Evolutionary conservation across 1,140 invertebrate species (phyloP), one percentile per base, ranked within the genome.

Genomic region (Hesperophylax magnus): DNA sequence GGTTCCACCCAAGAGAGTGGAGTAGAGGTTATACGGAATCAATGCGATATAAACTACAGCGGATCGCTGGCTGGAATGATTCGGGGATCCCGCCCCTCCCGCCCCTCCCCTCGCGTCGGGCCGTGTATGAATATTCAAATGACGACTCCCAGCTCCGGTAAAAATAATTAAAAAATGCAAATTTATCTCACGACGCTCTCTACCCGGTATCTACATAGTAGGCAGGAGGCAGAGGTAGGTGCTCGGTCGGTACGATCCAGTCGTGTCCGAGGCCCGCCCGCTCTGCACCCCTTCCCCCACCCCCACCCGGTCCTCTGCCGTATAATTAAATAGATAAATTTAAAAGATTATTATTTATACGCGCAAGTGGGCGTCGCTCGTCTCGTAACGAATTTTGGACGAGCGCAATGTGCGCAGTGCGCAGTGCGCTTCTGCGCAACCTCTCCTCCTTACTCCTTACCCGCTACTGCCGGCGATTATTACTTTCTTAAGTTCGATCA

Each of bases 151-250:
- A 79, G 82, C 79, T 74, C 79, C 78, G 78, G 82, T 84, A 81
- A 84, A 84, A 84, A 84, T 84, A 84, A 84, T 84, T 84, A 84
- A 84, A 84, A 84, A 84, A 84, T 84, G 82, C 82, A 84, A 84
- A 84, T 84, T 81, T 74, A 81, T 79, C 80, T 77, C 82, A 81
- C 82, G 80, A 79, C 77, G 77, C 78, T 53, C 72, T 77, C 61
- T 53, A 34, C 34, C 74, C 78, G 17, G 39, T 47, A 47, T 11
- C 39, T 47, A n/a, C n/a, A n/a, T n/a, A 47, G 39, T 11, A 47
- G 39, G 39, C 39, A 47, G 39, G 39, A 47, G 39, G 39, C 39
- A 14, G 0, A 47, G 39, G 39, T 47, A 18, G 56, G 39, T 22
- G 56, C 56, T 11, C 39, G 39, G 15, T 9, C 56, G 56, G 53